These are phyloP conservation scores for Enteromius trimaculatus DNA, from an alignment of 2,797 vertebrate species.

Conservation along the genomic window DNA sequence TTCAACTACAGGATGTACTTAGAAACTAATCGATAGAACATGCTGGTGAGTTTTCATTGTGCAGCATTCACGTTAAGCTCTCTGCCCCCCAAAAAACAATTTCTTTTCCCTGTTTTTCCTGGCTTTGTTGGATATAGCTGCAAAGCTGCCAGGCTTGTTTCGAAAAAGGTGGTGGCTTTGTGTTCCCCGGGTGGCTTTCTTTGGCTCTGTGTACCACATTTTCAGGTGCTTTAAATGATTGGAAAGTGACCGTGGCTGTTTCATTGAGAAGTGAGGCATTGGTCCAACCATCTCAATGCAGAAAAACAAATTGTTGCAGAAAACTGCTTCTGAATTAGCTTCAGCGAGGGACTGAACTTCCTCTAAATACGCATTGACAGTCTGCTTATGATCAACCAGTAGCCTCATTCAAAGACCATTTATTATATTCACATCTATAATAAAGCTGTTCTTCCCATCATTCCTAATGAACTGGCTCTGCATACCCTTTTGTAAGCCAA, in stretches of 20 bases:
- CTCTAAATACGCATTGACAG: constrained; percentile 41
- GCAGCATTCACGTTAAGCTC: not conserved
- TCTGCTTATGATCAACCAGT: constrained; percentile 28
- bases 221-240: not conserved
- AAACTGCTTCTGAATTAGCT: constrained; percentile 19
- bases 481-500: not conserved
- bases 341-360: constrained; percentile 18
- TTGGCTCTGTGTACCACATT: constrained; percentile 10
- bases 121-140: constrained; percentile 22
- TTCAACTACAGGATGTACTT: constrained; percentile 48
- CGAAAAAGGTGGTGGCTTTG: not conserved
- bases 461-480: constrained; percentile 32
- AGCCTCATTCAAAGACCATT: constrained; percentile 10
- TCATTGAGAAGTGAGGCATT: not conserved
- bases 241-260: not conserved
- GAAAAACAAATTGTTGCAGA: not conserved
- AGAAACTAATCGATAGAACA: constrained; percentile 38
- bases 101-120: not conserved
- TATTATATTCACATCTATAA: constrained; percentile 12
- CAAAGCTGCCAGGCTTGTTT: constrained; percentile 14
- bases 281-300: constrained; percentile 9
- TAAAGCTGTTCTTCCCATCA: constrained; percentile 25
- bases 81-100: not conserved
- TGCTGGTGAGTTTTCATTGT: constrained; percentile 17
- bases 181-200: constrained; percentile 14